Percentiles rank a stretch among this genome's conserved stretches.
Evolutionary conservation across 2,113 vertebrate genomes (phyloP).

Genomic region (Neogobius melanostomus): DNA sequence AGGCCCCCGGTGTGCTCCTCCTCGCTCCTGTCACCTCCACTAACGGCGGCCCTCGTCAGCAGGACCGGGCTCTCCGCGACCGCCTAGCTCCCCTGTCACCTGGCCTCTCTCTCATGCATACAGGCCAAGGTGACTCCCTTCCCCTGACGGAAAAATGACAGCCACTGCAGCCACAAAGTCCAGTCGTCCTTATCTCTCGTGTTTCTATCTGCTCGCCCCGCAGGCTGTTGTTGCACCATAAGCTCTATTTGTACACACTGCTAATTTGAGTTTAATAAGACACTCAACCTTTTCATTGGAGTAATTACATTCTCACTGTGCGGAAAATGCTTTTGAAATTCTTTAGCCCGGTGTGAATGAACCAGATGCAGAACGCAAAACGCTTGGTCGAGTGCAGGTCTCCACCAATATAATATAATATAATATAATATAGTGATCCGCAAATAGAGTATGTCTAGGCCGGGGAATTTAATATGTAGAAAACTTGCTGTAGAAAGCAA

Average conservation of each 20-base stretch:
- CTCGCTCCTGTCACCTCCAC: slow-evolving; percentile 72
- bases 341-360: slow-evolving; percentile 1
- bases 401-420: no score
- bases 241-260: background rate
- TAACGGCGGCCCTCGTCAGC: slow-evolving; percentile 63
- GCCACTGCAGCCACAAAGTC: slow-evolving; percentile 57
- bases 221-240: background rate
- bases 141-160: slow-evolving; percentile 73
- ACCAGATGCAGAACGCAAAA: no score
- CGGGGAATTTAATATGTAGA: no score
- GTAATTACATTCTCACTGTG: slow-evolving; percentile 1
- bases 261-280: slow-evolving; percentile 1
- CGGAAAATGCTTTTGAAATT: slow-evolving; percentile 2
- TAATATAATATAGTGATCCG: no score
- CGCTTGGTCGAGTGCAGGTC: no score
- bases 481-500: no score
- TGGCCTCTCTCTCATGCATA: slow-evolving; percentile 53
- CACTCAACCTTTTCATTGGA: slow-evolving; percentile 11
- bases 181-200: slow-evolving; percentile 41
- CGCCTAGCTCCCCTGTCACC: slow-evolving; percentile 73
- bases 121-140: slow-evolving; percentile 78
- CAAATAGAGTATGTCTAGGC: no score
- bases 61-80: slow-evolving; percentile 48
- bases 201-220: slow-evolving; percentile 15
- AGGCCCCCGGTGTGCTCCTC: slow-evolving; percentile 64